These are phyloP conservation scores for Nipponacmea schrenckii DNA, from an alignment of 2,888 invertebrate genomes.

Conservation along the genomic window DNA sequence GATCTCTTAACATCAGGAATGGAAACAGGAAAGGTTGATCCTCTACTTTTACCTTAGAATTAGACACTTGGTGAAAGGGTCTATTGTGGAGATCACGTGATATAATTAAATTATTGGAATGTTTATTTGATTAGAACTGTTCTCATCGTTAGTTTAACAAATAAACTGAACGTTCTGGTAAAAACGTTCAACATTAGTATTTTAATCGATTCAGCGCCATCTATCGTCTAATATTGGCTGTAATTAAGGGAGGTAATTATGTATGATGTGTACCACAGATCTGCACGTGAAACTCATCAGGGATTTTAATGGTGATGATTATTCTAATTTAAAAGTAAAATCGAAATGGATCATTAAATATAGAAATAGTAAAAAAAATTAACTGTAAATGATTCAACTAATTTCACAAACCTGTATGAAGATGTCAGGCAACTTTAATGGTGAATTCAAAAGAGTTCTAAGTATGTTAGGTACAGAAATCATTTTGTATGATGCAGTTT, in stretches of 20 bases:
- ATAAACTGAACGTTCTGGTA: neutral
- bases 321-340: neutral
- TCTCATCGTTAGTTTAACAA: slow-evolving; percentile 4
- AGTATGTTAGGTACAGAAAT: no score
- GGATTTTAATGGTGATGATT: slow-evolving; percentile 3
- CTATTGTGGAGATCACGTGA: neutral
- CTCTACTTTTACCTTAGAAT: no score
- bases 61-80: no score
- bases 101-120: neutral
- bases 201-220: slow-evolving; percentile 5
- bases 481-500: no score
- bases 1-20: no score
- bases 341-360: neutral
- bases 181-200: slow-evolving; percentile 3
- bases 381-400: neutral
- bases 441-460: no score
- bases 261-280: slow-evolving; percentile 2
- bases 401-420: no score
- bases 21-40: no score
- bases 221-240: neutral
- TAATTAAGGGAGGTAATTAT: slow-evolving; percentile 7
- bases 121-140: slow-evolving; percentile 4
- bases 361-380: neutral
- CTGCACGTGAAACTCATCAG: neutral
- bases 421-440: no score